phyloP scores from a whole-genome alignment of 2,888 invertebrate genomes.

The Pediacus dermestoides region DNA sequence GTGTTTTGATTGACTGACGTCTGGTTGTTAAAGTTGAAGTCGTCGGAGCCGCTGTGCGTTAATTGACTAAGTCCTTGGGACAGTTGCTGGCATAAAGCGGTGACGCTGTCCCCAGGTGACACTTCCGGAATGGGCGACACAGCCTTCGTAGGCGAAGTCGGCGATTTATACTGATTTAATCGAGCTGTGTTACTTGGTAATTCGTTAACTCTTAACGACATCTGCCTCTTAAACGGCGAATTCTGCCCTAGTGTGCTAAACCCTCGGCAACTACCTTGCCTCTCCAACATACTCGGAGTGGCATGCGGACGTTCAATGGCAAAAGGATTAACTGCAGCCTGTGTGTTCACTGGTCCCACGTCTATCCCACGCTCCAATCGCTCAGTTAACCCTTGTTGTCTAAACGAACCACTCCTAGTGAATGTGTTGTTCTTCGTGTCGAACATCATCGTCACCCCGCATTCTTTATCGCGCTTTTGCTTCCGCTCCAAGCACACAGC shows the following conservation, averaged over 20 bases:
- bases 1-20: slow-evolving; percentile 57
- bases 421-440: slow-evolving; percentile 88
- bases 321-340: slow-evolving; percentile 79
- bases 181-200: slow-evolving; percentile 93
- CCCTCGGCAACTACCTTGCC: slow-evolving; percentile 93
- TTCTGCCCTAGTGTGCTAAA: slow-evolving; percentile 74
- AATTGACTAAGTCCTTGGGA: slow-evolving; percentile 65
- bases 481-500: slow-evolving; percentile 97
- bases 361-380: slow-evolving; percentile 55
- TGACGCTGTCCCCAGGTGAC: slow-evolving; percentile 65
- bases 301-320: slow-evolving; percentile 96
- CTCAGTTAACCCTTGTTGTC: slow-evolving; percentile 79
- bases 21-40: slow-evolving; percentile 57
- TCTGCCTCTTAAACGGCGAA: slow-evolving; percentile 93
- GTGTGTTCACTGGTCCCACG: slow-evolving; percentile 43
- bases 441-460: slow-evolving; percentile 89
- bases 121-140: slow-evolving; percentile 78
- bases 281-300: slow-evolving; percentile 87
- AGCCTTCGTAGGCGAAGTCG: slow-evolving; percentile 33
- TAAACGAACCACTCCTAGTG: slow-evolving; percentile 85
- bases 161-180: slow-evolving; percentile 50
- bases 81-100: slow-evolving; percentile 73
- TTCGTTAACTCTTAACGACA: slow-evolving; percentile 91
- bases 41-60: slow-evolving; percentile 57
- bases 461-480: slow-evolving; percentile 95